These are phyloP conservation scores for Phylloscopus trochiloides DNA, from an alignment of 2,113 vertebrate species.

Conservation along the genomic window DNA sequence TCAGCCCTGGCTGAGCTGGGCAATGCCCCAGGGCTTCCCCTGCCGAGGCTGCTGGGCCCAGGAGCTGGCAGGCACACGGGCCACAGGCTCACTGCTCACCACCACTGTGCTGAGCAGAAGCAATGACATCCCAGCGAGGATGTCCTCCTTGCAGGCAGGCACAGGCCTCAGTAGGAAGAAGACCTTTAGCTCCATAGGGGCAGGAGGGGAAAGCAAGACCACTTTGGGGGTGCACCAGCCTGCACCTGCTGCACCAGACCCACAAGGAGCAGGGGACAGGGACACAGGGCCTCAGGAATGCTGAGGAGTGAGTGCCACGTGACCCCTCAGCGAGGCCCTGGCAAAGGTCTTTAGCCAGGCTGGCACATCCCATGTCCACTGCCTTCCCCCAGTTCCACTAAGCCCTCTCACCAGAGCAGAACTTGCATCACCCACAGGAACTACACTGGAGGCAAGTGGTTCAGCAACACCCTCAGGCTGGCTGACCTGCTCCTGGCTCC, in stretches of 20 bases:
- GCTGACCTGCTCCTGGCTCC: neutral
- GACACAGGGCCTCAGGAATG: neutral
- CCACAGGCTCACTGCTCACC: neutral
- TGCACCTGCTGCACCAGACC: too few species aligned
- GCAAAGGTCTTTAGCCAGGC: neutral
- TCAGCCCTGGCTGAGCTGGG: neutral
- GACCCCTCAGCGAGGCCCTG: neutral
- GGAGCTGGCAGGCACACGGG: neutral
- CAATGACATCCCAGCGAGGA: neutral
- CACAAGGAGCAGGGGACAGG: neutral
- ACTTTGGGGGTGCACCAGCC: neutral
- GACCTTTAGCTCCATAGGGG: neutral
- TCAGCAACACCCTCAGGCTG: neutral
- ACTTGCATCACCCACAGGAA: neutral
- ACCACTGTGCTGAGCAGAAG: accelerated
- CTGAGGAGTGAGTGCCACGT: neutral
- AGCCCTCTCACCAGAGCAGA: neutral
- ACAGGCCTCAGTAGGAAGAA: neutral
- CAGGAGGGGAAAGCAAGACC: neutral
- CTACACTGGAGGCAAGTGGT: neutral
- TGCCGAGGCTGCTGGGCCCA: neutral
- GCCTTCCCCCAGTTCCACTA: neutral
- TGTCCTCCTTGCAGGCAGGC: neutral
- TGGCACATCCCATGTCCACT: neutral
- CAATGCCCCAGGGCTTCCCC: neutral